Conservation (phyloP, 1,140 invertebrate genomes). For the Neodiprion virginianus region DNA sequence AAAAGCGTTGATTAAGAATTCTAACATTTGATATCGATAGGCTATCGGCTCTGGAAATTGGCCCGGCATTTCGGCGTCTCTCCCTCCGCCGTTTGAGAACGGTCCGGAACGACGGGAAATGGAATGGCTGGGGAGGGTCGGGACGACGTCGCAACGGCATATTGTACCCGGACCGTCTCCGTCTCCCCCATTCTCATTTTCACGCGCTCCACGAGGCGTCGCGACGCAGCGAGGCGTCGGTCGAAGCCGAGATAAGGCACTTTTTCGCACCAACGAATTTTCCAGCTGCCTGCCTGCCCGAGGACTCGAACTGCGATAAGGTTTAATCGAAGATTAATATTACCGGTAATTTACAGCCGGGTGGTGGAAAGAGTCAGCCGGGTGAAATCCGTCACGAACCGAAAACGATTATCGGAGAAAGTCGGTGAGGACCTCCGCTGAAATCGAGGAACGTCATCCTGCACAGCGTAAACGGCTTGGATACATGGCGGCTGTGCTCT, state of each 20-base stretch:
- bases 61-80: not conserved
- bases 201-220: not conserved
- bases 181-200: slow-evolving; percentile 5
- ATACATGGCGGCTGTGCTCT: too few relatives aligned
- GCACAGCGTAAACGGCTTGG: too few relatives aligned
- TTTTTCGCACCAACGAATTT: slow-evolving; percentile 7
- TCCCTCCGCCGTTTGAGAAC: not conserved
- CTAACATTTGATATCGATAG: not conserved
- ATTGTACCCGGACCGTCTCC: not conserved
- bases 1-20: not conserved
- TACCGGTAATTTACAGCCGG: not conserved
- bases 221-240: not conserved
- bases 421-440: too few relatives aligned
- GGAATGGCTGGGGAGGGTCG: not conserved
- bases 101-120: not conserved
- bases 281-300: slow-evolving; percentile 3
- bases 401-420: not conserved
- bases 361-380: too few relatives aligned
- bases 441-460: too few relatives aligned
- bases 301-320: not conserved
- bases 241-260: not conserved
- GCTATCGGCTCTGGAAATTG: not conserved
- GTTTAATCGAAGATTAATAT: slow-evolving; percentile 4
- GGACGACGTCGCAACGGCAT: not conserved
- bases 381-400: not conserved